Percentiles rank a stretch among this genome's conserved stretches.
Evolutionary conservation across 2,113 vertebrate genomes (phyloP).

Genomic region (Cardinalis cardinalis): DNA sequence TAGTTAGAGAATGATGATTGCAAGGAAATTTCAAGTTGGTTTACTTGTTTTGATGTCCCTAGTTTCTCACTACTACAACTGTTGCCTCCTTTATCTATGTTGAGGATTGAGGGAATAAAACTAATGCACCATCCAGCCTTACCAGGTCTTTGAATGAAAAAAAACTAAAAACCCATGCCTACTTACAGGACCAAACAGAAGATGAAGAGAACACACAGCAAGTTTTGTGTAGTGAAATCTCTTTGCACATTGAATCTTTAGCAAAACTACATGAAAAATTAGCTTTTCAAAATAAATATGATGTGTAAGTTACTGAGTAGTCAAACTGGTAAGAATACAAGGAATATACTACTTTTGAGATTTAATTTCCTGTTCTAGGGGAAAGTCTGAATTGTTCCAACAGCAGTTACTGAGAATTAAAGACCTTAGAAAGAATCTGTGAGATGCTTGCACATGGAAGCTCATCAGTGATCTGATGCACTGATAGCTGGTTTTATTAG

Average conservation of each 20-base stretch:
- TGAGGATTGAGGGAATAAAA: background rate
- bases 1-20: background rate
- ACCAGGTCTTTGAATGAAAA: background rate
- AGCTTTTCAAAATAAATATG: background rate
- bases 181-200: background rate
- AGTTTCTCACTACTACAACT: background rate
- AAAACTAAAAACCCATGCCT: background rate
- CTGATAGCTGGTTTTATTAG: conserved; percentile 30
- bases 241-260: background rate
- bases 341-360: background rate
- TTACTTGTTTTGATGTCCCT: background rate
- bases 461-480: background rate
- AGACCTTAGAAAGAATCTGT: background rate
- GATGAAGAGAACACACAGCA: background rate
- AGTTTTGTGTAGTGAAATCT: background rate
- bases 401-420: background rate
- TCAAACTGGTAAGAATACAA: background rate
- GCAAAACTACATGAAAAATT: background rate
- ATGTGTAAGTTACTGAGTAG: background rate
- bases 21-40: background rate
- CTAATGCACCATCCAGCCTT: background rate
- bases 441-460: background rate
- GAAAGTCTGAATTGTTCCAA: background rate
- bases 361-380: background rate
- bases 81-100: background rate